Evolutionary conservation across 1,140 invertebrate genomes (phyloP).

Genomic region (Microplitis demolitor): DNA sequence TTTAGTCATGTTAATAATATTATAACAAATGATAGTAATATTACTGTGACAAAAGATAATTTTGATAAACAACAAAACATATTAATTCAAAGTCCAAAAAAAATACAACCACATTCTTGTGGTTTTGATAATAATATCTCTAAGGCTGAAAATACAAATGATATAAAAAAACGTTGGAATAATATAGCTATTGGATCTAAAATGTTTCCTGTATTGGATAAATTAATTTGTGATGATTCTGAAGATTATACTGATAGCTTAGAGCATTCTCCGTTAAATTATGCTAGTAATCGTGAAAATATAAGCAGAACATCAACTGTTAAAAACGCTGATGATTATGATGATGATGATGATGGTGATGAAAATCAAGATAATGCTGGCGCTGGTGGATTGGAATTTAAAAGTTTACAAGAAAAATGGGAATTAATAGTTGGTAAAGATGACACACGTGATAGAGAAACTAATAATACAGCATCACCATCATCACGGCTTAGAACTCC

Average conservation of each 20-base stretch:
- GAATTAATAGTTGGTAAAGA: slow-evolving; percentile 72
- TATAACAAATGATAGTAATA: slow-evolving; percentile 50
- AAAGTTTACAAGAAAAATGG: slow-evolving; percentile 84
- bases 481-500: slow-evolving; percentile 58
- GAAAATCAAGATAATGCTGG: slow-evolving; percentile 52
- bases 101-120: slow-evolving; percentile 71
- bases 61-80: slow-evolving; percentile 55
- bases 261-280: slow-evolving; percentile 63
- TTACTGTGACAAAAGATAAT: slow-evolving; percentile 49
- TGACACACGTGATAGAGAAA: slow-evolving; percentile 41
- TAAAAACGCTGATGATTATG: slow-evolving; percentile 15
- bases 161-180: slow-evolving; percentile 73
- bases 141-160: slow-evolving; percentile 62
- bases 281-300: slow-evolving; percentile 37
- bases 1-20: slow-evolving; percentile 71
- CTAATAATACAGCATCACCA: slow-evolving; percentile 37
- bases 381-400: slow-evolving; percentile 66
- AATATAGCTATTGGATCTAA: slow-evolving; percentile 68
- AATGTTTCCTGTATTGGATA: slow-evolving; percentile 73
- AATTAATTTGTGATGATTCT: slow-evolving; percentile 69
- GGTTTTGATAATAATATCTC: slow-evolving; percentile 60
- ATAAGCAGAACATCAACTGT: slow-evolving; percentile 23
- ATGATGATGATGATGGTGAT: slow-evolving; percentile 2
- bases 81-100: slow-evolving; percentile 55
- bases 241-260: slow-evolving; percentile 77